Conservation (phyloP, 2,797 vertebrate genomes). For the Tauraco hartlaubi region DNA sequence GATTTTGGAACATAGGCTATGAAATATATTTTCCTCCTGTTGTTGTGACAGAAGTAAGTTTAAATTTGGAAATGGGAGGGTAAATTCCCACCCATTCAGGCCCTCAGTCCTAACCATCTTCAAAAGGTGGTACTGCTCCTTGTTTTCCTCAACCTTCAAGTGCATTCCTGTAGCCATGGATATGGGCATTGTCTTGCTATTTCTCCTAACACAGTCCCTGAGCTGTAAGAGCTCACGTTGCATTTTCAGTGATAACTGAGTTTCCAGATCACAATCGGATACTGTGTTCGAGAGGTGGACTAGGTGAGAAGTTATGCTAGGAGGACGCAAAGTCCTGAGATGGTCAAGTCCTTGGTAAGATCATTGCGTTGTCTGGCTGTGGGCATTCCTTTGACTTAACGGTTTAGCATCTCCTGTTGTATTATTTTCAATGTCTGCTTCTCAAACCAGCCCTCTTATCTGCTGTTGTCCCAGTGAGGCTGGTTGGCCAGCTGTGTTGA, state of each 20-base stretch:
- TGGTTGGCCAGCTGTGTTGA: neutral
- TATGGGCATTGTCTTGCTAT: rapidly evolving
- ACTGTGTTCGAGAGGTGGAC: neutral
- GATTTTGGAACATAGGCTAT: neutral
- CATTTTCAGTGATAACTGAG: neutral
- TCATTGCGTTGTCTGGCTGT: neutral
- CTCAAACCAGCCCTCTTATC: neutral
- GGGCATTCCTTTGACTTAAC: neutral
- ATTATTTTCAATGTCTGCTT: neutral
- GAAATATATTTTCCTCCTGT: neutral
- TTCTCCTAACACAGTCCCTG: rapidly evolving
- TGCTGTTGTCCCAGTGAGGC: neutral
- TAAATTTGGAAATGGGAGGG: neutral
- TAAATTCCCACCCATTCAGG: neutral
- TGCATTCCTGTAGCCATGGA: neutral
- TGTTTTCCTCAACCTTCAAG: neutral
- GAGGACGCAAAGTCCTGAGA: neutral
- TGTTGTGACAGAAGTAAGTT: neutral
- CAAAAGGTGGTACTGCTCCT: neutral
- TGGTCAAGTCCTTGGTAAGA: neutral
- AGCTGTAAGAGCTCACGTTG: neutral
- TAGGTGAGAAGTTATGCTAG: neutral
- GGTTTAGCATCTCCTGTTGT: neutral
- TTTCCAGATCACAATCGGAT: neutral
- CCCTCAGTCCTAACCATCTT: rapidly evolving